Evolutionary conservation across 1,140 invertebrate genomes (phyloP).

Genomic region (Drosophila tsacasi): DNA sequence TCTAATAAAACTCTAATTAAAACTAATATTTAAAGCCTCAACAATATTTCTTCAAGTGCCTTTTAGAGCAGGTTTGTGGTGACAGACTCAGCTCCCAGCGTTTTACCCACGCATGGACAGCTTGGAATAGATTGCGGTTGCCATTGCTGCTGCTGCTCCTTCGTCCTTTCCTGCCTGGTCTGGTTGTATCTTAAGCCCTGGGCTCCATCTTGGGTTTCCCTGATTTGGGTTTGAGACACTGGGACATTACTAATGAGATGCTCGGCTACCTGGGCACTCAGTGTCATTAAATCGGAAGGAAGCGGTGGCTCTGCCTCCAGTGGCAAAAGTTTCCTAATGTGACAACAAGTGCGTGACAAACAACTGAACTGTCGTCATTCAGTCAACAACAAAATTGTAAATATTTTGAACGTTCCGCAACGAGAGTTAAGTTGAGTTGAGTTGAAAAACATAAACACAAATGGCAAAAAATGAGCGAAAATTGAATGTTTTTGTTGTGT

Average conservation of each 20-base stretch:
- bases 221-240: constrained; percentile 28
- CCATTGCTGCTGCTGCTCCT: constrained; percentile 3
- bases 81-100: constrained; percentile 6
- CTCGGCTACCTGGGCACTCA: constrained; percentile 22
- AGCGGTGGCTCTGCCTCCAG: neutral
- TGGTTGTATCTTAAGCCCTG: constrained; percentile 1
- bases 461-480: constrained; percentile 36
- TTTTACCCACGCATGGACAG: constrained; percentile 42
- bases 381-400: constrained; percentile 56
- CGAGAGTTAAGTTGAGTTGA: constrained; percentile 19
- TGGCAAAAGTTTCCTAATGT: constrained; percentile 61
- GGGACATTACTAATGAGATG: constrained; percentile 49
- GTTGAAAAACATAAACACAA: constrained; percentile 47
- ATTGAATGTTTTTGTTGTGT: constrained; percentile 72
- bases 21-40: no score
- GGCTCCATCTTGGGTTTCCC: constrained; percentile 37
- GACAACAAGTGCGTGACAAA: constrained; percentile 68
- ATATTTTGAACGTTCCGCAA: constrained; percentile 62
- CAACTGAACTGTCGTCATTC: constrained; percentile 49
- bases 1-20: no score
- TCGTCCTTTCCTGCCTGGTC: neutral
- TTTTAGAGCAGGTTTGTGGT: constrained; percentile 16
- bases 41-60: neutral
- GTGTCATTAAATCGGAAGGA: constrained; percentile 52
- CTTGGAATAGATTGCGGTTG: constrained; percentile 38